Percentiles rank a stretch among this genome's conserved stretches.
Conservation (phyloP, 2,797 vertebrate genomes). For the Pseudocheirus occidentalis region DNA sequence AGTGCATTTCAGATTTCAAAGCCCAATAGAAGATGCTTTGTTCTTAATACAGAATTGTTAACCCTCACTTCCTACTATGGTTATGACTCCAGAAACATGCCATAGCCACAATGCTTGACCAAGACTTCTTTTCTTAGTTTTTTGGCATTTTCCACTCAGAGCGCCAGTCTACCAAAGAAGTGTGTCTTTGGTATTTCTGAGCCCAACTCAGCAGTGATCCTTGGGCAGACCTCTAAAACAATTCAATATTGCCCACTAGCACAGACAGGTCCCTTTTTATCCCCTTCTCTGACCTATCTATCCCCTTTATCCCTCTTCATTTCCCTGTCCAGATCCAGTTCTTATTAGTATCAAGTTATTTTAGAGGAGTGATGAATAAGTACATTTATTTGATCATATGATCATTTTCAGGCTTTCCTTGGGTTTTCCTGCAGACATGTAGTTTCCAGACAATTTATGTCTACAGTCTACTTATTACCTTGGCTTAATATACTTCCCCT, state of each 20-base stretch:
- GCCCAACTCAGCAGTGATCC: background rate
- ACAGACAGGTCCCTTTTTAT: background rate
- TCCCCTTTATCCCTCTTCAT: background rate
- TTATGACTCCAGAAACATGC: background rate
- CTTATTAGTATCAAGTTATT: background rate
- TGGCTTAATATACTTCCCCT: background rate
- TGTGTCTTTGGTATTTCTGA: background rate
- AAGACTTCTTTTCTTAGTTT: background rate
- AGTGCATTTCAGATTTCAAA: constrained; percentile 24
- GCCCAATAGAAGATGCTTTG: constrained; percentile 13
- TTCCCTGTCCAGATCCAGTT: background rate
- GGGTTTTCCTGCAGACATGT: no score
- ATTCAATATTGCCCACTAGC: background rate
- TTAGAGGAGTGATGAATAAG: background rate
- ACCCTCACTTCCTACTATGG: background rate
- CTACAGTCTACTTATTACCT: no score
- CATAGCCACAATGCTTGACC: background rate
- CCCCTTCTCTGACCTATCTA: background rate
- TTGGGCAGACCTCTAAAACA: background rate
- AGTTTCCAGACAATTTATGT: background rate
- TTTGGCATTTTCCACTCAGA: background rate
- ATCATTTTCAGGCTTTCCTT: background rate
- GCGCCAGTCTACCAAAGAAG: background rate
- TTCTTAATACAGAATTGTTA: constrained; percentile 29
- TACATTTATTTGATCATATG: background rate